Conservation (phyloP, 2,797 vertebrate species). For the Lycodopsis pacificus region DNA sequence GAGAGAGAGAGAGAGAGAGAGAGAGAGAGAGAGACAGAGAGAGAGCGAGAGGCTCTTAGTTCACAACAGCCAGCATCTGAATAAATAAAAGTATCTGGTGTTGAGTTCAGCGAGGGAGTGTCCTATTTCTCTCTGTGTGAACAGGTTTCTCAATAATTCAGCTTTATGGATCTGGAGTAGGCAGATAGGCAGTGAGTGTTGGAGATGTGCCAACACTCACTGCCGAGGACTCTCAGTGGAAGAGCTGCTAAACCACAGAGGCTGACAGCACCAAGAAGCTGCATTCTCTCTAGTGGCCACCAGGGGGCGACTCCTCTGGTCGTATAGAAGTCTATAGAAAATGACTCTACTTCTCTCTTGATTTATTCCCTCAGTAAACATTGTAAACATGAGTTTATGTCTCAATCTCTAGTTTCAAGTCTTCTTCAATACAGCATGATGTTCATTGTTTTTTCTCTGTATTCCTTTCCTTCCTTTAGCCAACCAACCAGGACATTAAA, state of each 20-base stretch:
- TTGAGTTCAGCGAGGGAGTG: constrained; percentile 77
- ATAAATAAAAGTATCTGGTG: constrained; percentile 89
- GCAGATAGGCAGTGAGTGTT: constrained; percentile 69
- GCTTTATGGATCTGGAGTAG: constrained; percentile 76
- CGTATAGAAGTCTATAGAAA: neutral
- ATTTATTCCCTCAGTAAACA: neutral
- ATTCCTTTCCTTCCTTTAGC: too few species aligned
- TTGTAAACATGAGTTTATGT: neutral
- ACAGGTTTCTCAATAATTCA: constrained; percentile 85
- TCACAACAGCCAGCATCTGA: constrained; percentile 76
- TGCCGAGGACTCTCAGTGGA: constrained; percentile 18
- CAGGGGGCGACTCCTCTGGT: neutral
- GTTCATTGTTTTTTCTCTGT: neutral
- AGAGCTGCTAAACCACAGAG: constrained; percentile 47
- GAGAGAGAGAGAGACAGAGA: neutral
- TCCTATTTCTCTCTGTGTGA: constrained; percentile 77
- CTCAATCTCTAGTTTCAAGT: neutral
- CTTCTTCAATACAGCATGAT: neutral
- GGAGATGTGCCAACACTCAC: constrained; percentile 64
- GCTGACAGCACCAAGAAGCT: constrained; percentile 21
- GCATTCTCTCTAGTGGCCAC: neutral
- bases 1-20: too few species aligned
- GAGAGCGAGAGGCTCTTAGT: constrained; percentile 72
- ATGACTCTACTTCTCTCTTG: neutral
- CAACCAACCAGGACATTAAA: constrained; percentile 10